Evolutionary conservation across 2,113 vertebrate species (phyloP).

Genomic region (Eclectus roratus): DNA sequence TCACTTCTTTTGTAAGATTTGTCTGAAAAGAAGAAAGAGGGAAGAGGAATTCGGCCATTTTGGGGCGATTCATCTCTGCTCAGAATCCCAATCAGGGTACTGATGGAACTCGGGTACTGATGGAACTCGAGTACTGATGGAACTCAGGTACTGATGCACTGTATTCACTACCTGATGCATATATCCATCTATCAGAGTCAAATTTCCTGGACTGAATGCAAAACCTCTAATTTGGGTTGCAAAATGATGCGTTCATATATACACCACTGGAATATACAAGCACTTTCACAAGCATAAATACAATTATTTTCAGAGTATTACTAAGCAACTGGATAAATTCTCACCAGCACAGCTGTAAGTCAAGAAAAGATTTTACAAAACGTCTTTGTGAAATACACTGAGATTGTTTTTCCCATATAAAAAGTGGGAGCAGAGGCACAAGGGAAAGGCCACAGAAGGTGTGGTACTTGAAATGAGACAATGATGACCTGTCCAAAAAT

Average conservation of each 20-base stretch:
- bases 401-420: not conserved
- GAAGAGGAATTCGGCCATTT: not conserved
- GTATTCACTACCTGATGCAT: not conserved
- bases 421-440: not conserved
- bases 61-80: not conserved
- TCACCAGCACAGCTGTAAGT: not conserved
- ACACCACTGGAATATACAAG: not conserved
- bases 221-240: not conserved
- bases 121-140: not conserved
- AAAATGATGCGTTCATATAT: not conserved
- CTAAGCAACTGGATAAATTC: not conserved
- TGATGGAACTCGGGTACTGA: not conserved
- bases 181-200: not conserved
- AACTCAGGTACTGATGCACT: not conserved
- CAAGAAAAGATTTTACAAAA: not conserved
- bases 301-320: not conserved
- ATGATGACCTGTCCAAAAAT: not conserved
- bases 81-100: not conserved
- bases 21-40: not conserved
- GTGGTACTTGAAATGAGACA: not conserved
- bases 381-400: not conserved
- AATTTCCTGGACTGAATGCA: not conserved
- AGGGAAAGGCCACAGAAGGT: not conserved
- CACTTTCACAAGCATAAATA: not conserved
- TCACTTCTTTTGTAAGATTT: not conserved